phyloP scores from a whole-genome alignment of 2,888 invertebrate species.

The Sclerodermus sp. region DNA sequence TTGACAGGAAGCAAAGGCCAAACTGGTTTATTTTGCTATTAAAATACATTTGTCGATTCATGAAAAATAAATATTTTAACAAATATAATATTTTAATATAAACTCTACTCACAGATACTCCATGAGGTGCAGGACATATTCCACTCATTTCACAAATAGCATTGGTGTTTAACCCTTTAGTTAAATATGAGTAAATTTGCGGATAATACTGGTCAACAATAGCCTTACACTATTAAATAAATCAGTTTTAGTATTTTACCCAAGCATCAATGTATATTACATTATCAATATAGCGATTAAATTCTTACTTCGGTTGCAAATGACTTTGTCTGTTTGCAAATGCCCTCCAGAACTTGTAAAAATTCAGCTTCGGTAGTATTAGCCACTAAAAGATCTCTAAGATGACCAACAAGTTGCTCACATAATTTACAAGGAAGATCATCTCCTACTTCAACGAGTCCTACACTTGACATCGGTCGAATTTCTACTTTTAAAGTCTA shows the following conservation, averaged over 20 bases:
- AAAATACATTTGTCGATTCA: conserved; percentile 6
- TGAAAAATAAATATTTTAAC: too few relatives aligned
- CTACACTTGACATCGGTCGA: conserved; percentile 63
- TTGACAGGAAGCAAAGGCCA: conserved; percentile 64
- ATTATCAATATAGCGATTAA: not conserved
- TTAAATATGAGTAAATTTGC: conserved; percentile 70
- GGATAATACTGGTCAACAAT: conserved; percentile 80
- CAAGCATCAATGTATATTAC: not conserved
- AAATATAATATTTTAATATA: too few relatives aligned
- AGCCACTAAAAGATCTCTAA: conserved; percentile 77
- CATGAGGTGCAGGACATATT: conserved; percentile 62
- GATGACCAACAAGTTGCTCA: conserved; percentile 77
- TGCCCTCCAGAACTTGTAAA: conserved; percentile 72
- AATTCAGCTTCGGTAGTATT: conserved; percentile 86
- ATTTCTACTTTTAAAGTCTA: conserved; percentile 60
- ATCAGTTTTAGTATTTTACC: too few relatives aligned
- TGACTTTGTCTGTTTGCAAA: conserved; percentile 78
- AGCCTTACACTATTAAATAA: conserved; percentile 65
- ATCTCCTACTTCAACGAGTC: conserved; percentile 62
- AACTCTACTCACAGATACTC: conserved; percentile 17
- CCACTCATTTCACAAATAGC: conserved; percentile 73
- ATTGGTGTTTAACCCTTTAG: conserved; percentile 69
- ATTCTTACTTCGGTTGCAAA: conserved; percentile 66
- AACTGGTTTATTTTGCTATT: conserved; percentile 57
- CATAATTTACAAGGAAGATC: conserved; percentile 84